These are phyloP conservation scores for Manis javanica DNA, from an alignment of 2,797 vertebrate genomes.

Conservation along the genomic window DNA sequence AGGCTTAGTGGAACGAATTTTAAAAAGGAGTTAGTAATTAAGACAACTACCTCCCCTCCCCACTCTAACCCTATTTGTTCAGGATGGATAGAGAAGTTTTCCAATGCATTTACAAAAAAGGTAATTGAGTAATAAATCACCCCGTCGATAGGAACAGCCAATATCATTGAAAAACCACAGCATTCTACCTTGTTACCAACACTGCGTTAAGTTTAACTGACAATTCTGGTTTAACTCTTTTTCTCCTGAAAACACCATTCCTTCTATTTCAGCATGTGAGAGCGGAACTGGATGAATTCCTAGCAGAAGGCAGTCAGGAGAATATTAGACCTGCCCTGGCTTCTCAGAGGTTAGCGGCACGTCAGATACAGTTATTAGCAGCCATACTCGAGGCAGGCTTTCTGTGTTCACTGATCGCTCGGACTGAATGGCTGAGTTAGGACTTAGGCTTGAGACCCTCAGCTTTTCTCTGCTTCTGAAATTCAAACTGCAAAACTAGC, in stretches of 20 bases:
- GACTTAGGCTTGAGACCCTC: background rate
- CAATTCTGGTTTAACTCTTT: background rate
- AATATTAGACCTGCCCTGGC: background rate
- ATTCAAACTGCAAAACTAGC: slow-evolving; percentile 42
- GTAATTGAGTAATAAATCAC: slow-evolving; percentile 77
- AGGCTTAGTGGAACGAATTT: slow-evolving; percentile 67
- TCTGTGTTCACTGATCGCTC: background rate
- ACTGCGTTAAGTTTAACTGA: background rate
- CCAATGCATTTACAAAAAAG: slow-evolving; percentile 53
- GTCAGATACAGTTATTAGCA: background rate
- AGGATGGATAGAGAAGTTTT: slow-evolving; percentile 61
- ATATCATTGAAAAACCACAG: slow-evolving; percentile 37
- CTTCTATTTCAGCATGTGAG: background rate
- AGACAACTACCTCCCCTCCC: slow-evolving; percentile 74
- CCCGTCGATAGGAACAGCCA: slow-evolving; percentile 72
- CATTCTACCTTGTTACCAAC: slow-evolving; percentile 36
- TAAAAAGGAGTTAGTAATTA: slow-evolving; percentile 73
- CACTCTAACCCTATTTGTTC: slow-evolving; percentile 54
- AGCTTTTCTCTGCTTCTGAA: slow-evolving; percentile 3
- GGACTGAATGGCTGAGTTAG: background rate
- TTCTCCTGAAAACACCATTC: background rate
- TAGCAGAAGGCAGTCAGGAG: background rate
- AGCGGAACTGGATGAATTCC: background rate
- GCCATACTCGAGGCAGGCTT: background rate
- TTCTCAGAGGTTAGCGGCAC: background rate